These are phyloP conservation scores for Protaetia brevitarsis DNA, from an alignment of 1,140 invertebrate genomes.

Conservation along the genomic window DNA sequence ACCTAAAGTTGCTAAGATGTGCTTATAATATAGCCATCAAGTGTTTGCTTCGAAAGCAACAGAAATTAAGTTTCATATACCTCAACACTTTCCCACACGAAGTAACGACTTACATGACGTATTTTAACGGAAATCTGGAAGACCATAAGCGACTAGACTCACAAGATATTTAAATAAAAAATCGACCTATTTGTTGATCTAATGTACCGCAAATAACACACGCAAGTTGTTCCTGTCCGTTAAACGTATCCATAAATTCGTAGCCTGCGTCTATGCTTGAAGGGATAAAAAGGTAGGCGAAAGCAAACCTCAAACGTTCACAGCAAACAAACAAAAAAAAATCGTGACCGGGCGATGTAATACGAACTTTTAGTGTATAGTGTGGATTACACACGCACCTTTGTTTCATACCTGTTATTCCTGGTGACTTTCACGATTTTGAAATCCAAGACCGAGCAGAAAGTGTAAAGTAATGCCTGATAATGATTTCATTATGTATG, in stretches of 20 bases:
- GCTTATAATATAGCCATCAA: no score
- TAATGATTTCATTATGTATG: constrained; percentile 19
- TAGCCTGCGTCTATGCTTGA: background rate
- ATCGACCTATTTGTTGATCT: background rate
- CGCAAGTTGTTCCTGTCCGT: background rate
- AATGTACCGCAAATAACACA: constrained; percentile 11
- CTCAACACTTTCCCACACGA: no score
- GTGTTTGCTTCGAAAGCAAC: no score
- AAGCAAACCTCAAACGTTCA: background rate
- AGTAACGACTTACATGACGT: no score
- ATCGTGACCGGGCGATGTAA: background rate
- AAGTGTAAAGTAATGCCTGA: constrained; percentile 19
- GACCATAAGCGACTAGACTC: background rate
- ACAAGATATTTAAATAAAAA: constrained; percentile 1
- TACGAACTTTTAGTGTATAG: constrained; percentile 9
- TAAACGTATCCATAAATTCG: background rate
- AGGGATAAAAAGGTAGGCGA: constrained; percentile 7
- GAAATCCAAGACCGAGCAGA: constrained; percentile 14
- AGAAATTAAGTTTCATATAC: no score
- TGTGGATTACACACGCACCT: constrained; percentile 2
- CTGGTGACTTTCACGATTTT: constrained; percentile 3
- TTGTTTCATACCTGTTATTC: constrained; percentile 10
- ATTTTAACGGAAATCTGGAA: no score
- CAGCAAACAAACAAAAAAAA: background rate
- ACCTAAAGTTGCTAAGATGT: no score